These are phyloP conservation scores for Lepus europaeus DNA, from an alignment of 2,113 vertebrate genomes.

Conservation along the genomic window DNA sequence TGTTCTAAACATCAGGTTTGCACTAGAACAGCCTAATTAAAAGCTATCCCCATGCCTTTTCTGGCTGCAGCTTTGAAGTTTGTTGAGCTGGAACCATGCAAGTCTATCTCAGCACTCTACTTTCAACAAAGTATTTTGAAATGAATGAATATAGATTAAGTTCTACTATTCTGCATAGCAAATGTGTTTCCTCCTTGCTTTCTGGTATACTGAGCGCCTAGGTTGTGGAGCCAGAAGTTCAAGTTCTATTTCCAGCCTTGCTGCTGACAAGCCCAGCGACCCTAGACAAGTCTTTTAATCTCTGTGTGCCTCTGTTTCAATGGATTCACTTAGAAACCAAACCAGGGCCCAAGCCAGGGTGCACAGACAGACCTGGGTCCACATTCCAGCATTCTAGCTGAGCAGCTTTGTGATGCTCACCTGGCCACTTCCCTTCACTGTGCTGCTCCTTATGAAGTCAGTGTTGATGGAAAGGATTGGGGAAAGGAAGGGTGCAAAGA, in stretches of 20 bases:
- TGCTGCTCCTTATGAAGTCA: neutral
- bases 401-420: accelerated
- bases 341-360: neutral
- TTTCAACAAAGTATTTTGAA: neutral
- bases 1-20: neutral
- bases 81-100: neutral
- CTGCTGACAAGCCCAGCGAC: neutral
- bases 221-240: neutral
- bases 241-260: neutral
- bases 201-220: neutral
- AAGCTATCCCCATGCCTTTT: neutral
- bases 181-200: neutral
- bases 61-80: neutral
- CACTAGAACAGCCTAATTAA: neutral
- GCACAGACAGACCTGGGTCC: neutral
- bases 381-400: neutral
- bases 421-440: neutral
- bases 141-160: neutral
- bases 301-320: neutral
- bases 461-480: too few relatives aligned
- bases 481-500: neutral
- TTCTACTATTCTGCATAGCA: neutral
- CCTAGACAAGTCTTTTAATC: neutral
- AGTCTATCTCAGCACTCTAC: neutral
- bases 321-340: neutral